Evolutionary conservation across 1,140 invertebrate species (phyloP).

Genomic region (Eurosta solidaginis): DNA sequence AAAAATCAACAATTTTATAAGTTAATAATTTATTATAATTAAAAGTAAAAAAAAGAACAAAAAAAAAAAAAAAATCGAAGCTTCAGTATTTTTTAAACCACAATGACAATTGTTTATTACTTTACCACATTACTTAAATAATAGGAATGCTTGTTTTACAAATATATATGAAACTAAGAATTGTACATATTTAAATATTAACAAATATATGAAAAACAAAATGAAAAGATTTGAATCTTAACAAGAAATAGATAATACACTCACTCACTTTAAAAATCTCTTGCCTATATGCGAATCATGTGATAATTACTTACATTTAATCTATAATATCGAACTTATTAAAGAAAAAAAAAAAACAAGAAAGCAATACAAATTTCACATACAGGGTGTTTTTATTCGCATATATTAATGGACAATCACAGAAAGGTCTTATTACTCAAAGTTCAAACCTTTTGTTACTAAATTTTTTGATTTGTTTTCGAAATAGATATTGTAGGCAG

Average conservation of each 20-base stretch:
- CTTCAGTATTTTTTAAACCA: constrained; percentile 27
- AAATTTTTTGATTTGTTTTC: too few species aligned
- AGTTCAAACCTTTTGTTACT: constrained; percentile 16
- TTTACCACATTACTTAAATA: constrained; percentile 14
- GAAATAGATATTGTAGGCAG: too few species aligned
- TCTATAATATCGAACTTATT: constrained; percentile 29
- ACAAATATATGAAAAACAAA: neutral
- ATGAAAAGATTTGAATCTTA: neutral
- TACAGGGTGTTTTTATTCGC: constrained; percentile 28
- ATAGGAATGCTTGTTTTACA: constrained; percentile 40
- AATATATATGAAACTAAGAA: constrained; percentile 44
- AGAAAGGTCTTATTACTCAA: constrained; percentile 28
- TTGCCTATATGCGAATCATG: constrained; percentile 28
- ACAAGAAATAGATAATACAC: constrained; percentile 24
- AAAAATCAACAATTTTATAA: constrained; percentile 23
- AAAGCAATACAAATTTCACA: constrained; percentile 27
- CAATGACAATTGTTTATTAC: constrained; percentile 27
- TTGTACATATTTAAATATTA: constrained; percentile 51
- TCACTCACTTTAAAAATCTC: constrained; percentile 27
- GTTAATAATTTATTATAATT: constrained; percentile 28
- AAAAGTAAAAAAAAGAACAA: constrained; percentile 4
- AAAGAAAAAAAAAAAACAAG: neutral
- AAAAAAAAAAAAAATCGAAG: constrained; percentile 14
- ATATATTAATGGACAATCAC: constrained; percentile 28
- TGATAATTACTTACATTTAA: constrained; percentile 29